Percentiles rank a stretch among this genome's conserved stretches.
These are phyloP conservation scores for Lerista edwardsae DNA, from an alignment of 2,797 vertebrate genomes.

Conservation along the genomic window DNA sequence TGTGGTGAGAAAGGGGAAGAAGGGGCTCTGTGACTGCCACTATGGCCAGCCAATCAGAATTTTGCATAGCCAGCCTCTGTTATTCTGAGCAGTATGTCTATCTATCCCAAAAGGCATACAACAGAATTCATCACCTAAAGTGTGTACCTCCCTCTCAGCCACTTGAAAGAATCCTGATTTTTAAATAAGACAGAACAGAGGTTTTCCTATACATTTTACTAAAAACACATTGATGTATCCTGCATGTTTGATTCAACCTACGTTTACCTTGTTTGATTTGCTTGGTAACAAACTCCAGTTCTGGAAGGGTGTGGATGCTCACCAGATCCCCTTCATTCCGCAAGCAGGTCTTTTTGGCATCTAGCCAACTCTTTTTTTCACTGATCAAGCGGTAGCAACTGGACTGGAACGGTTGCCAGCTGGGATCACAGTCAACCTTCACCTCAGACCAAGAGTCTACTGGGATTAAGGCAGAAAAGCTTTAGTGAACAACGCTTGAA, in stretches of 20 bases:
- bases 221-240: not conserved
- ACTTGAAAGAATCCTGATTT: too few relatives aligned
- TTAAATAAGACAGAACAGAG: not conserved
- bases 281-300: constrained; percentile 90
- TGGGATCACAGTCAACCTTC: constrained; percentile 89
- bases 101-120: not conserved
- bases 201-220: not conserved
- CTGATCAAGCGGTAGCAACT: constrained; percentile 91
- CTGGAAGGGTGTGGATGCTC: constrained; percentile 92
- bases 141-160: not conserved
- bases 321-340: constrained; percentile 88
- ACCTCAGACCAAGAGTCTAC: constrained; percentile 86
- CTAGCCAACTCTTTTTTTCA: constrained; percentile 89
- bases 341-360: constrained; percentile 89
- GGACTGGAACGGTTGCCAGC: constrained; percentile 93
- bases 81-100: not conserved
- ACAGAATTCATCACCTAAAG: not conserved
- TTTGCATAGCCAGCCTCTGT: not conserved
- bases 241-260: not conserved
- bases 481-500: not conserved
- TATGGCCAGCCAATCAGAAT: not conserved
- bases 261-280: constrained; percentile 89
- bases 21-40: not conserved
- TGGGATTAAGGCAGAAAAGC: constrained; percentile 17
- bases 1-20: not conserved